Conservation (phyloP, 2,888 invertebrate genomes). For the Mesorhabditis sp. region DNA sequence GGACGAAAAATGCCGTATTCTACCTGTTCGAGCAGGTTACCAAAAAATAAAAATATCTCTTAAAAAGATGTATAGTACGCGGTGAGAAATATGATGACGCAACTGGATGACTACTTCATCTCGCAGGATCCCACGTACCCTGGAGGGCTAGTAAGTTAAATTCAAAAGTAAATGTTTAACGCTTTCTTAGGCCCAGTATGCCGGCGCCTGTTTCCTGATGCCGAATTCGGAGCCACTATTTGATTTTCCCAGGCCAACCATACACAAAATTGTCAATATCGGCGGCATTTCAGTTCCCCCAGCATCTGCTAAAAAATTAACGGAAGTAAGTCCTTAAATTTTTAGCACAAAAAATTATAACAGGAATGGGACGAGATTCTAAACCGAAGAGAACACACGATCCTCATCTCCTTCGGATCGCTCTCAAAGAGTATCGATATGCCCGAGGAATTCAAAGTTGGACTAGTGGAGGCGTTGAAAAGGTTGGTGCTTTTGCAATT, state of each 20-base stretch:
- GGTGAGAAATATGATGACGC: background rate
- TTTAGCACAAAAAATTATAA: background rate
- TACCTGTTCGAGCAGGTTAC: constrained; percentile 4
- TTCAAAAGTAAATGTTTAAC: background rate
- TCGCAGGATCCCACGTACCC: background rate
- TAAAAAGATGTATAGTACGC: background rate
- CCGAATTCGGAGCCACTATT: background rate
- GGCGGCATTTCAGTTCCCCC: background rate
- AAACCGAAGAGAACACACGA: background rate
- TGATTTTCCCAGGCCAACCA: background rate
- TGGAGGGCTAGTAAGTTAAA: background rate
- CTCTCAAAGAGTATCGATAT: background rate
- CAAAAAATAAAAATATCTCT: background rate
- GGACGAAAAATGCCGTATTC: background rate
- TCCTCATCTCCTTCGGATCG: background rate
- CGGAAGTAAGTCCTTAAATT: background rate
- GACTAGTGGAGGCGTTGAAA: background rate
- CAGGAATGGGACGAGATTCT: constrained; percentile 6
- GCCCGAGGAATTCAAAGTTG: background rate
- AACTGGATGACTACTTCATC: background rate
- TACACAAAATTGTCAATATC: background rate
- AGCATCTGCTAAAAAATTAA: background rate
- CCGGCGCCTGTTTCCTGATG: background rate
- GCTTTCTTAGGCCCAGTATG: background rate
- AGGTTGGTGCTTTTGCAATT: no score